A percentile compares a stretch with the other conserved stretches of the same genome.
These are phyloP conservation scores for Oikopleura vanhoeffeni DNA, from an alignment of 23 tunicate genomes.

Conservation along the genomic window DNA sequence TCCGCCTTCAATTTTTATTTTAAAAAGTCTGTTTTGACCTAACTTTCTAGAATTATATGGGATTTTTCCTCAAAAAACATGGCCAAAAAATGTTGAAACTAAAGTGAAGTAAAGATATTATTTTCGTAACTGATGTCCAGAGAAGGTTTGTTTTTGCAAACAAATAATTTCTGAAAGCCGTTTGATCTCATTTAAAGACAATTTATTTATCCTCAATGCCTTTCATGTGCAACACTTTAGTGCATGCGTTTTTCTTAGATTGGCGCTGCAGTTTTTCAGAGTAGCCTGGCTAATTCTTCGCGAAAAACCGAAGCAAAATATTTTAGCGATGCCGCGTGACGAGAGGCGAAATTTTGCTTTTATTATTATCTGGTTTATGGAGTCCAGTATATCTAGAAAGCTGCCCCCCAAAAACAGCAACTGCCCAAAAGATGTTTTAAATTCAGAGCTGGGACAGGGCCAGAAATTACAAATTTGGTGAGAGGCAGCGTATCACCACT, in stretches of 20 bases:
- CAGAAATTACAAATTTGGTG: slow-evolving; percentile 39
- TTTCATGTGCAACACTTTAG: slow-evolving; percentile 54
- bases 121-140: too few relatives aligned
- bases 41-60: too few relatives aligned
- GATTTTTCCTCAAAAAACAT: too few relatives aligned
- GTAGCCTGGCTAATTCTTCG: slow-evolving; percentile 41
- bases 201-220: slow-evolving; percentile 83
- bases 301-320: slow-evolving; percentile 40
- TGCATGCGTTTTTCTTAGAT: slow-evolving; percentile 70
- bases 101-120: too few relatives aligned
- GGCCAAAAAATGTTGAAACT: too few relatives aligned
- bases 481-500: slow-evolving; percentile 36
- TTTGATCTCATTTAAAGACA: too few relatives aligned
- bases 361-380: slow-evolving; percentile 40
- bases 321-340: too few relatives aligned
- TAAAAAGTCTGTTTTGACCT: too few relatives aligned
- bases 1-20: too few relatives aligned
- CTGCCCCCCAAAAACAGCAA: neutral
- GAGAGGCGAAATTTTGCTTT: slow-evolving; percentile 89
- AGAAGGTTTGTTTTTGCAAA: too few relatives aligned
- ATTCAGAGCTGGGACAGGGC: neutral
- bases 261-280: too few relatives aligned
- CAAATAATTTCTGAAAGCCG: too few relatives aligned
- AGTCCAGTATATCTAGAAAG: slow-evolving; percentile 10
- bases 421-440: neutral